Evolutionary conservation across 2,797 vertebrate genomes (phyloP).

Genomic region (Onychomys torridus): DNA sequence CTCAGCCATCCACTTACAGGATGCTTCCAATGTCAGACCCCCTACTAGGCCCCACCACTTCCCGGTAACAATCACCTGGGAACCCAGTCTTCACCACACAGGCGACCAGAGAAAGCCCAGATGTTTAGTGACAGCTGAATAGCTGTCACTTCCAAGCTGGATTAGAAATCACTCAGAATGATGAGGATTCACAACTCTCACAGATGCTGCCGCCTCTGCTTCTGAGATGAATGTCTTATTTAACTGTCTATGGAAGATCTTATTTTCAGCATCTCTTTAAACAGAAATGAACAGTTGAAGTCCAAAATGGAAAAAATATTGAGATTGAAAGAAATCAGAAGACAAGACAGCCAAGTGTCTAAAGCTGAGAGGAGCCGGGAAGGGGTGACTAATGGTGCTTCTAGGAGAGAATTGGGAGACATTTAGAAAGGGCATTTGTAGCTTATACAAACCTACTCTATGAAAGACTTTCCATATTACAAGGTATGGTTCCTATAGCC

Average conservation of each 20-base stretch:
- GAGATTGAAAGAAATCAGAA: neutral
- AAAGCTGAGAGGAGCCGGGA: neutral
- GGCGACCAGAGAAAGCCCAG: neutral
- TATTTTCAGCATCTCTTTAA: constrained; percentile 20
- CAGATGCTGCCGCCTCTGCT: neutral
- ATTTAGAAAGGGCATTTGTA: neutral
- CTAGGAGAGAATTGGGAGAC: neutral
- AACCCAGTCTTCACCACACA: neutral
- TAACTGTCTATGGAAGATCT: neutral
- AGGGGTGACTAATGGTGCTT: neutral
- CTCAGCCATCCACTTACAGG: too few species aligned
- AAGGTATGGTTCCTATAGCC: neutral
- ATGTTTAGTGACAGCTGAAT: too few species aligned
- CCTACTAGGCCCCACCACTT: neutral
- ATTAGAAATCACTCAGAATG: neutral
- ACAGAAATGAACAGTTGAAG: neutral
- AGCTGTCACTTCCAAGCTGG: neutral
- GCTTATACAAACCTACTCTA: neutral
- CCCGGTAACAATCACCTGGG: neutral
- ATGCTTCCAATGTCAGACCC: neutral
- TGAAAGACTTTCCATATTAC: neutral
- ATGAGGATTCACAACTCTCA: neutral
- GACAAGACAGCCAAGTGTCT: neutral
- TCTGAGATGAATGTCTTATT: constrained; percentile 1
- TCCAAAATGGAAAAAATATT: neutral